Evolutionary conservation across 2,113 vertebrate genomes (phyloP), one percentile per base, ranked within the genome.

Genomic region (Sylvia atricapilla): DNA sequence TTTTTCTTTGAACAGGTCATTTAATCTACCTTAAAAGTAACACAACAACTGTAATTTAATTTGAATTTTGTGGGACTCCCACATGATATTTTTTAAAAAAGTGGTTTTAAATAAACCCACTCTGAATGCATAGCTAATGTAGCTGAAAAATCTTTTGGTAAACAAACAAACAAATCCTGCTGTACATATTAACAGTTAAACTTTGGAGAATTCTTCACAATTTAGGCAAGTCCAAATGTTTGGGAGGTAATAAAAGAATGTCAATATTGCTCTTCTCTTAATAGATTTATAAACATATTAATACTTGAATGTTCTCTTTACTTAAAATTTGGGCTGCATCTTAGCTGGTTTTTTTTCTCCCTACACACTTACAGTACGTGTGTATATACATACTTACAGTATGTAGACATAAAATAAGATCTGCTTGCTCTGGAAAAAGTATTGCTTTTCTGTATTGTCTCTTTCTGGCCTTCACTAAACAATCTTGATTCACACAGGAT

Each of bases 1-100:
- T 90, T 24, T 70, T 64, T 59, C 55, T 74, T 80, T 80, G 63
- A 62, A 96, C 92, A 95, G 80, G 73, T 91, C 55, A 91, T 84
- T 74, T 73, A 89, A 84, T 84, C 37, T 62, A 58, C 63, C 44
- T 70, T 53, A 91, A 58, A 84, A 63, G 4, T 33, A 84, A 62
- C 23, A 35, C 15, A 79, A 44, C 28, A 85, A 22, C 11, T 52
- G 10, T n/a, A 53, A 69, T 8, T 20, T 18, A 73, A 66, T 56
- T 74, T 49, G 7, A 62, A 89, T 73, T 90, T 62, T 74, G 9
- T 37, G 60, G 4, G 9, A 69, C 18, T 63, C 7, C 11, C 39
- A 75, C 20, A 33, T 22, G 44, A 92, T 43, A 76, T 58, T 73
- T 37, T 37, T 37, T 84, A 62, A 69, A 44, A 58, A 62, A 70